Evolutionary conservation across 92 coral and sea anemone species (phyloP).

Genomic region (Heliopora coerulea): DNA sequence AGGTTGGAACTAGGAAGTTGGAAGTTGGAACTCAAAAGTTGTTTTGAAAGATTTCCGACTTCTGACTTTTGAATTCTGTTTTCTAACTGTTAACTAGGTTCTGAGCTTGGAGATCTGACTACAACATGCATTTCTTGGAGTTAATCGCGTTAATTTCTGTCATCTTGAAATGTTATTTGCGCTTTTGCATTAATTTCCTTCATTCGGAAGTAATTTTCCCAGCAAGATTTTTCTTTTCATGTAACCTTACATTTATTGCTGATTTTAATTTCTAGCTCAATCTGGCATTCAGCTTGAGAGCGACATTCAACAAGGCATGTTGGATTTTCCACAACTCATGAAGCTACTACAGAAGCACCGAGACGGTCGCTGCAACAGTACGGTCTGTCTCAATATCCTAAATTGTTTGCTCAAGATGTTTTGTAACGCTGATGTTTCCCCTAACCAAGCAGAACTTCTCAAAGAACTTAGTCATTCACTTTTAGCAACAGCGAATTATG

Average conservation of each 20-base stretch:
- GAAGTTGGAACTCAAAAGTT: too few species aligned
- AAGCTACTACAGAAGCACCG: constrained; percentile 18
- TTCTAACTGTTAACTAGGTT: too few species aligned
- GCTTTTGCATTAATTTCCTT: too few species aligned
- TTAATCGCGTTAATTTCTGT: too few species aligned
- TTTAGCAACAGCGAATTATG: background rate
- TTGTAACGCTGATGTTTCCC: background rate
- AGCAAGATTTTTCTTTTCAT: too few species aligned
- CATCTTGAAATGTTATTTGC: too few species aligned
- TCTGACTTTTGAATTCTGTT: too few species aligned
- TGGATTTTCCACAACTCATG: background rate
- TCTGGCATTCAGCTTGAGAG: constrained; percentile 2
- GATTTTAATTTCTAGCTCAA: background rate
- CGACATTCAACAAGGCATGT: background rate
- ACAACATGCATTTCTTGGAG: background rate
- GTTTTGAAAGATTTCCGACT: too few species aligned
- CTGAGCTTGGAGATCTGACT: too few species aligned
- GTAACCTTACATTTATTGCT: too few species aligned
- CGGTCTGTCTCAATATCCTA: background rate
- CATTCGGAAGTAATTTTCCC: too few species aligned
- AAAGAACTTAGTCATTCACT: background rate
- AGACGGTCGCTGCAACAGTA: constrained; percentile 1
- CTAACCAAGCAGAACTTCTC: constrained; percentile 1
- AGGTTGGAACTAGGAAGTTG: too few species aligned
- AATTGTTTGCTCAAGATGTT: background rate